phyloP scores from a whole-genome alignment of 2,113 vertebrate genomes.

The Vulpes vulpes region DNA sequence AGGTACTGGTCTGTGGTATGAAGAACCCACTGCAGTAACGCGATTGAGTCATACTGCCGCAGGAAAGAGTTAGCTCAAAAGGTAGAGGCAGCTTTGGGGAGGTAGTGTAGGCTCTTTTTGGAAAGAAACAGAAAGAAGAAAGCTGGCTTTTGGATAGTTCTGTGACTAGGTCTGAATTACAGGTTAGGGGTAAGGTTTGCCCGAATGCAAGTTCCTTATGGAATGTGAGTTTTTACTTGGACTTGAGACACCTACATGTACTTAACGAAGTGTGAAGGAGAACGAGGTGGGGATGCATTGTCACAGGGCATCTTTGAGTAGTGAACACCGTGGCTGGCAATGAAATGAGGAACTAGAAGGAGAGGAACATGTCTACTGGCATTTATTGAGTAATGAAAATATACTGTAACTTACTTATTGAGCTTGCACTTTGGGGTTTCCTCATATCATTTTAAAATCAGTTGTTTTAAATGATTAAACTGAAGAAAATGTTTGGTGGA shows the following conservation, averaged over 20 bases:
- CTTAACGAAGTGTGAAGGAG: not conserved
- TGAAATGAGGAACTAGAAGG: not conserved
- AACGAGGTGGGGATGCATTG: not conserved
- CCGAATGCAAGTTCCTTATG: not conserved
- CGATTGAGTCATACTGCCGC: not conserved
- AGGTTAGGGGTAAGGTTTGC: not conserved
- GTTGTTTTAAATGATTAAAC: not conserved
- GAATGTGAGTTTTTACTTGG: not conserved
- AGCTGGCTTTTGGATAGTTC: slow-evolving; percentile 18
- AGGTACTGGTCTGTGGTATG: not conserved
- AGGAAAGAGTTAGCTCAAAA: not conserved
- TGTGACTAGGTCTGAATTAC: not conserved
- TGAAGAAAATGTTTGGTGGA: not conserved
- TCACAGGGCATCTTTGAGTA: not conserved
- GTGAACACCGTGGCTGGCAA: not conserved
- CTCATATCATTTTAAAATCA: not conserved
- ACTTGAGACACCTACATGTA: not conserved
- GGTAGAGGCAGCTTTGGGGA: not conserved
- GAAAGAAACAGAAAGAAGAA: slow-evolving; percentile 41
- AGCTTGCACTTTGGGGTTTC: slow-evolving; percentile 12
- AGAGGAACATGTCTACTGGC: not conserved
- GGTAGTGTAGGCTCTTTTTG: not conserved
- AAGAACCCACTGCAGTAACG: not conserved
- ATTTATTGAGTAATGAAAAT: not conserved
- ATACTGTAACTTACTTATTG: not conserved